These are phyloP conservation scores for Crotalus viridis DNA, from an alignment of 2,113 vertebrate genomes.

Conservation along the genomic window DNA sequence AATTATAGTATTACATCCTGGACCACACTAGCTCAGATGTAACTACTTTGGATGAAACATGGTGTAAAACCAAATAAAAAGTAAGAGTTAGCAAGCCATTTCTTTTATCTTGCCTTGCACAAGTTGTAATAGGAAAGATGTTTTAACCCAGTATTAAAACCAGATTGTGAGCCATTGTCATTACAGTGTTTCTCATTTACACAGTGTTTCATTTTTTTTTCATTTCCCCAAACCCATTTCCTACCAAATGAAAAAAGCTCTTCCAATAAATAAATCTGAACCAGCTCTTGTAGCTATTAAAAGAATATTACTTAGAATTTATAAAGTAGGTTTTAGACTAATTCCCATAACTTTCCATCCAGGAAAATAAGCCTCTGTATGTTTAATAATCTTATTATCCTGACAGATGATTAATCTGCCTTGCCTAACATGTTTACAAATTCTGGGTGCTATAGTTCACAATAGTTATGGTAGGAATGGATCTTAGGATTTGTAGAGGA, in stretches of 20 bases:
- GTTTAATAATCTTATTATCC: neutral
- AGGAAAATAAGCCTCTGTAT: neutral
- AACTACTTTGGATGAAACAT: neutral
- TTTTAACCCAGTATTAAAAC: conserved; percentile 13
- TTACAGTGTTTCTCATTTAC: conserved; percentile 26
- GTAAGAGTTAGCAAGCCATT: neutral
- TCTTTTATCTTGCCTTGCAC: conserved; percentile 5
- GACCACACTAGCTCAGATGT: conserved; percentile 10
- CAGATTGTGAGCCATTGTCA: conserved; percentile 15
- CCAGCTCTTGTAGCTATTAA: conserved; percentile 25
- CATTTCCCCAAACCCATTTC: conserved; percentile 22
- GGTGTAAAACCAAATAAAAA: conserved; percentile 15
- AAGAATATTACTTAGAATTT: neutral
- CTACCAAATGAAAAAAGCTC: conserved; percentile 5
- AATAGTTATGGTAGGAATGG: neutral
- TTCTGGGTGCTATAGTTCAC: neutral
- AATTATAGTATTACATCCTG: neutral
- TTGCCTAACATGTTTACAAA: neutral
- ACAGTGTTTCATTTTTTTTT: conserved; percentile 18
- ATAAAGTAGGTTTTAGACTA: conserved; percentile 9
- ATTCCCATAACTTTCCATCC: neutral
- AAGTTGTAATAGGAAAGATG: neutral
- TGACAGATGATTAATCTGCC: neutral
- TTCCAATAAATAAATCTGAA: conserved; percentile 22
- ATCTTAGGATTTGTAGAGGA: neutral